These are phyloP conservation scores for Chloromyia formosa DNA, from an alignment of 2,888 invertebrate genomes.

Conservation along the genomic window DNA sequence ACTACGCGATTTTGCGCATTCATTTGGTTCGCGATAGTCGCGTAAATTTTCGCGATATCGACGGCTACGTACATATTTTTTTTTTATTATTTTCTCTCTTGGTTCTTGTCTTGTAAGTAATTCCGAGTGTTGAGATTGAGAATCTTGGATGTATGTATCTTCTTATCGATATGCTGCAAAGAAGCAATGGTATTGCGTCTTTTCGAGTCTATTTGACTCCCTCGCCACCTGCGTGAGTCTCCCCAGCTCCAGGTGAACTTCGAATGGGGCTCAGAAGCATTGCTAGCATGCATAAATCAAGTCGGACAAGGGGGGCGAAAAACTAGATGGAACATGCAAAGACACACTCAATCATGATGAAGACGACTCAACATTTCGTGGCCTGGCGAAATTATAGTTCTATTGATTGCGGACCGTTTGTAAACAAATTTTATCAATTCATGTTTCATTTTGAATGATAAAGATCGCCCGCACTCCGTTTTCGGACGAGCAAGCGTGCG, in stretches of 20 bases:
- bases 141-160: neutral
- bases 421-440: slow-evolving; percentile 25
- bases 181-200: neutral
- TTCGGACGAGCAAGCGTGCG: neutral
- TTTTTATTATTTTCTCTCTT: neutral
- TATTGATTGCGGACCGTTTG: slow-evolving; percentile 14
- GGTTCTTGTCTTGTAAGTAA: neutral
- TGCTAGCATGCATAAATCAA: slow-evolving; percentile 17
- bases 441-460: slow-evolving; percentile 1
- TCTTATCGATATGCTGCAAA: neutral
- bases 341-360: slow-evolving; percentile 9
- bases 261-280: neutral
- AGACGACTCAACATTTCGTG: neutral
- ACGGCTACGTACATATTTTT: neutral
- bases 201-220: neutral
- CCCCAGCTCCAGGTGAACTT: neutral
- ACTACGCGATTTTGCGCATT: neutral
- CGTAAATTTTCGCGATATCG: slow-evolving; percentile 24
- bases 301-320: neutral
- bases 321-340: slow-evolving; percentile 9
- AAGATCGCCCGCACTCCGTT: neutral
- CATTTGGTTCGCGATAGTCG: neutral
- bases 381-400: neutral
- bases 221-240: neutral
- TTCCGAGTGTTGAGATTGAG: neutral